A percentile compares a stretch with the other conserved stretches of the same genome.
phyloP scores from a whole-genome alignment of 2,888 invertebrate genomes.

The Drosophila infuscata region DNA sequence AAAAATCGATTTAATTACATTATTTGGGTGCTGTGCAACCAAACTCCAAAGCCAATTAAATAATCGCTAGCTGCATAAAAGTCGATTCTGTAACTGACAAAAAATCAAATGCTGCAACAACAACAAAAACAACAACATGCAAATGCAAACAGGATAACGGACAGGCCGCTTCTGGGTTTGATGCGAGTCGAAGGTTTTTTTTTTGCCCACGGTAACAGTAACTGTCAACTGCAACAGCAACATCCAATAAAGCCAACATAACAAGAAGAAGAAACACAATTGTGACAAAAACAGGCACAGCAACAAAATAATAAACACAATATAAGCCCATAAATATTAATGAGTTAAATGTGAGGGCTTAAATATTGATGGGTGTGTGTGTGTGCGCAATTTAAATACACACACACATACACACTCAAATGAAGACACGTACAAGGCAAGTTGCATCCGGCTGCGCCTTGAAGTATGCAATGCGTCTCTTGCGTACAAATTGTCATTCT shows the following conservation, averaged over 20 bases:
- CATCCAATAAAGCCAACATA: constrained; percentile 11
- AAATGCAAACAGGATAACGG: constrained; percentile 15
- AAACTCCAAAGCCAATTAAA: constrained; percentile 5
- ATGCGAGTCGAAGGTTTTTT: constrained; percentile 8
- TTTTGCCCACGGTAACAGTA: constrained; percentile 8
- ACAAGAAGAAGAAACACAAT: constrained; percentile 8
- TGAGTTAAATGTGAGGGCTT: constrained; percentile 36
- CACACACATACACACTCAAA: neutral
- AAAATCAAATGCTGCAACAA: constrained; percentile 10
- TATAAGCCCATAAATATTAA: constrained; percentile 54
- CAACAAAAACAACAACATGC: constrained; percentile 1
- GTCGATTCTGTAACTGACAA: constrained; percentile 5
- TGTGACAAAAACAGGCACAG: constrained; percentile 2
- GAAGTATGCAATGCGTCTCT: constrained; percentile 40
- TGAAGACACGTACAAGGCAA: neutral
- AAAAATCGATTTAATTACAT: constrained; percentile 56
- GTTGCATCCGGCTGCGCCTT: constrained; percentile 37
- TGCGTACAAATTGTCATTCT: constrained; percentile 24
- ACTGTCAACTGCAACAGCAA: constrained; percentile 1
- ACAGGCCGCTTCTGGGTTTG: constrained; percentile 8
- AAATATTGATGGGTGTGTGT: constrained; percentile 37
- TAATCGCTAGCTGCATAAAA: constrained; percentile 33
- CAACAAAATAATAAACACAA: constrained; percentile 42
- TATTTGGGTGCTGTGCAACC: constrained; percentile 15
- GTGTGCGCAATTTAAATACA: constrained; percentile 22